These are phyloP conservation scores for Orgyia antiqua DNA, from an alignment of 2,888 invertebrate species.

Conservation along the genomic window DNA sequence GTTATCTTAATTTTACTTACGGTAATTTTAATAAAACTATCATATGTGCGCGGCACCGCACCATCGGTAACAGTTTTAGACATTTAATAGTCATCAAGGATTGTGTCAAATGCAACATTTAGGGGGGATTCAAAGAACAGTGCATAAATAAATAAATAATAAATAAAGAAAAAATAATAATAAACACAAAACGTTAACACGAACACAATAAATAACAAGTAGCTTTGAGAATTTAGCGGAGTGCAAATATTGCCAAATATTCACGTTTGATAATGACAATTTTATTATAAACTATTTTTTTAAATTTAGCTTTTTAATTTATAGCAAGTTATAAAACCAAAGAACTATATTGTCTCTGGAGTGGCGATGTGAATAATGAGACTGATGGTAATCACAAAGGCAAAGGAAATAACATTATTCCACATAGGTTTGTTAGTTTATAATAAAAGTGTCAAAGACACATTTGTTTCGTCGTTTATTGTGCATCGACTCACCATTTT, in stretches of 20 bases:
- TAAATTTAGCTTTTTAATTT: no score
- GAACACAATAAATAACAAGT: slow-evolving; percentile 54
- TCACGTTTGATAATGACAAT: slow-evolving; percentile 39
- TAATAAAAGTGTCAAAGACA: slow-evolving; percentile 54
- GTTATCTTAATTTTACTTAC: no score
- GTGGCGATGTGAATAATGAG: no score
- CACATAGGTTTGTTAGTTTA: slow-evolving; percentile 45
- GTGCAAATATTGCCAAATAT: slow-evolving; percentile 64
- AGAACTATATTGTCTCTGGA: slow-evolving; percentile 12
- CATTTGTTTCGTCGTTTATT: slow-evolving; percentile 29
- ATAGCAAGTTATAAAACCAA: slow-evolving; percentile 10
- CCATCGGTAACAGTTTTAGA: slow-evolving; percentile 27
- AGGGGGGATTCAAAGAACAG: slow-evolving; percentile 22
- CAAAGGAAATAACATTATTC: not conserved
- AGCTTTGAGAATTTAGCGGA: slow-evolving; percentile 61
- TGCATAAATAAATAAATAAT: slow-evolving; percentile 29
- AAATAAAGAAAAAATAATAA: slow-evolving; percentile 28
- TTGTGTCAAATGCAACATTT: slow-evolving; percentile 24
- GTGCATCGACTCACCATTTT: slow-evolving; percentile 94
- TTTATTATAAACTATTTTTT: slow-evolving; percentile 63
- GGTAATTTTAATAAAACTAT: slow-evolving; percentile 6
- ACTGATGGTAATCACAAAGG: not conserved
- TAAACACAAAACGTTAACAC: slow-evolving; percentile 33
- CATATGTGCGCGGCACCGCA: slow-evolving; percentile 46
- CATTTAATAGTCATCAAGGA: slow-evolving; percentile 14